Evolutionary conservation across 2,113 vertebrate genomes (phyloP), one percentile per base, ranked within the genome.

Genomic region (Ochotona curzoniae): DNA sequence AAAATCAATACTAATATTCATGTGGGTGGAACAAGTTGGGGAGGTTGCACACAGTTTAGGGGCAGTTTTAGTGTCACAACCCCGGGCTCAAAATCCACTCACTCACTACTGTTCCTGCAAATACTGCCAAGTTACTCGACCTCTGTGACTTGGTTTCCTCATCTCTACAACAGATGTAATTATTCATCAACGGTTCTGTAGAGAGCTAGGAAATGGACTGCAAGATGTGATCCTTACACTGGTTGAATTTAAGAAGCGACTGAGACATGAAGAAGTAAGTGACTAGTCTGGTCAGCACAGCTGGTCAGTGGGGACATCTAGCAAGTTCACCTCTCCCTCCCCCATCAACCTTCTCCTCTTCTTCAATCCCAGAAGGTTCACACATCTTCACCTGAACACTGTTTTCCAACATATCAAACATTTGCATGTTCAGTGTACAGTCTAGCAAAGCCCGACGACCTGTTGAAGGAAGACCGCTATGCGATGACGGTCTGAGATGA

Each of bases 281-380:
- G 20, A 8, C 11, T 47, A 51, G 2, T 74, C 35, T 63, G n/a
- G 47, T 23, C 15, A 26, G 44, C 51, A 70, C 8, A 2, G 23
- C 11, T n/a, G 10, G 13, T 54, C 26, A 13, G 3, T 0, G 4
- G 32, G 38, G 25, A 49, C 30, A 21, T 10, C 20, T 20, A 38
- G n/a, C 20, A 47, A n/a, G n/a, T n/a, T n/a, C n/a, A n/a, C n/a
- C n/a, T n/a, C n/a, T n/a, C n/a, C n/a, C n/a, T n/a, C n/a, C n/a
- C n/a, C n/a, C n/a, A n/a, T n/a, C n/a, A n/a, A n/a, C n/a, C n/a
- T n/a, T n/a, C n/a, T n/a, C n/a, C n/a, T n/a, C n/a, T n/a, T n/a
- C n/a, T n/a, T n/a, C n/a, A n/a, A n/a, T n/a, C n/a, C n/a, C n/a
- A n/a, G n/a, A n/a, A n/a, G n/a, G n/a, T n/a, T n/a, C n/a, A n/a